phyloP scores from a whole-genome alignment of 2,113 vertebrate species.

The Myrmecobius fasciatus region DNA sequence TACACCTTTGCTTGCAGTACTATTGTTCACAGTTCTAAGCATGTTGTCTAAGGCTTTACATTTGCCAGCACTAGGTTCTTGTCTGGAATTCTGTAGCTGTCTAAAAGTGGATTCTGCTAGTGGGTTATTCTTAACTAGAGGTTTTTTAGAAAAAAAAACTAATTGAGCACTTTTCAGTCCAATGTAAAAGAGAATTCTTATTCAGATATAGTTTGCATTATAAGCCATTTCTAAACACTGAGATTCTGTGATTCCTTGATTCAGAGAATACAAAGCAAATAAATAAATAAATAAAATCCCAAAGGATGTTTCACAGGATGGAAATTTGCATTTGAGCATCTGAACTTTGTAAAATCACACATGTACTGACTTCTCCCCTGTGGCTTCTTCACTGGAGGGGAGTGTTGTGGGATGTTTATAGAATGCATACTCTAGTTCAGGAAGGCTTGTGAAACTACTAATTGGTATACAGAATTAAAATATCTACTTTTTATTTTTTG shows the following conservation, averaged over 20 bases:
- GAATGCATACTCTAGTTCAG: constrained; percentile 11
- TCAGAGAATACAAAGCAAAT: neutral
- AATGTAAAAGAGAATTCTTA: neutral
- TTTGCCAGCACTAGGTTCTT: neutral
- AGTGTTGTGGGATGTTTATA: constrained; percentile 18
- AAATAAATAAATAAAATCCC: neutral
- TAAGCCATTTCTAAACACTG: neutral
- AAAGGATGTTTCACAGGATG: constrained; percentile 11
- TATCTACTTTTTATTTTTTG: constrained; percentile 2
- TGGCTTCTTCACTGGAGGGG: constrained; percentile 13
- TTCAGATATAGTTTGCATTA: neutral
- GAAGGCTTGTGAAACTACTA: constrained; percentile 11
- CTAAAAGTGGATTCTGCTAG: neutral
- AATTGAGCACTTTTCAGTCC: neutral
- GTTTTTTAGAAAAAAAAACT: neutral
- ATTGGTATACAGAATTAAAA: constrained; percentile 43
- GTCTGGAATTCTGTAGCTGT: neutral
- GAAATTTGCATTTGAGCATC: constrained; percentile 36
- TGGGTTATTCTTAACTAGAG: neutral
- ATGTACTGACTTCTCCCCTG: constrained; percentile 8
- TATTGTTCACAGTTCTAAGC: neutral
- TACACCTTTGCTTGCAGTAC: neutral
- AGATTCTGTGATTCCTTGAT: neutral
- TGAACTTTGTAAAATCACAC: constrained; percentile 51
- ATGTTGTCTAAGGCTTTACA: neutral